Base-by-base conservation (phyloP, 1,140 invertebrate species). In the Diorhabda sublineata region DNA sequence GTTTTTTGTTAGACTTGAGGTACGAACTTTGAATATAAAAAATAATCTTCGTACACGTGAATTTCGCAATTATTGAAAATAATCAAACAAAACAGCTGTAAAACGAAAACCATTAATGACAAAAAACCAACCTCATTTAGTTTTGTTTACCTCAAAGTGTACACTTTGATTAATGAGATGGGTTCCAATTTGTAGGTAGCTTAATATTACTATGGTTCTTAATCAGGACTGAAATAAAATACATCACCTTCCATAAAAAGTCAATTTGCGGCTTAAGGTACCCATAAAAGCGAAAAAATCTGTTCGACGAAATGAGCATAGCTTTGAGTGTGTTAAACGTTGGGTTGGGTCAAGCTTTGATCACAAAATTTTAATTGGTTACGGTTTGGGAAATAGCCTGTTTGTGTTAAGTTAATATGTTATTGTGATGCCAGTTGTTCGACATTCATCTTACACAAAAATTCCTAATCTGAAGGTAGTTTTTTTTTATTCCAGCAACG, bases 341-440 rank as follows among this genome's bases (percentile, higher is more conserved):
- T 74, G 73, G 73, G 73, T 65, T 58, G 73, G 66, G 60, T 70
- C 60, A 45, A 63, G 47, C 67, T 68, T 45, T 58, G 73, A 74
- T 74, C 70, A 74, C 73, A 71, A 74, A 74, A 74, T 71, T 74
- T 74, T 74, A 74, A 74, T 74, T 74, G 73, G 73, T 74, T 74
- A 71, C 73, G 73, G 70, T 69, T 58, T 47, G 64, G 58, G 62
- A 69, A 66, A 64, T 56, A 42, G 61, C 61, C 61, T 62, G 61
- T 6, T 62, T 42, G 8, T 7, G 26, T 52, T 52, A 52, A 52
- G 6, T 6, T 52, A 52, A 52, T 52, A 52, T 52, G 43, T 8
- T 62, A 11, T 43, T 44, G 61, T 62, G 61, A 62, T 62, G 61
- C 61, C 61, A 44, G 9, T 43, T 43, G 47, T 5, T 52, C 26